Percentiles rank a stretch among this genome's conserved stretches.
phyloP scores from a whole-genome alignment of 2,888 invertebrate genomes.

The Sialis lutaria region DNA sequence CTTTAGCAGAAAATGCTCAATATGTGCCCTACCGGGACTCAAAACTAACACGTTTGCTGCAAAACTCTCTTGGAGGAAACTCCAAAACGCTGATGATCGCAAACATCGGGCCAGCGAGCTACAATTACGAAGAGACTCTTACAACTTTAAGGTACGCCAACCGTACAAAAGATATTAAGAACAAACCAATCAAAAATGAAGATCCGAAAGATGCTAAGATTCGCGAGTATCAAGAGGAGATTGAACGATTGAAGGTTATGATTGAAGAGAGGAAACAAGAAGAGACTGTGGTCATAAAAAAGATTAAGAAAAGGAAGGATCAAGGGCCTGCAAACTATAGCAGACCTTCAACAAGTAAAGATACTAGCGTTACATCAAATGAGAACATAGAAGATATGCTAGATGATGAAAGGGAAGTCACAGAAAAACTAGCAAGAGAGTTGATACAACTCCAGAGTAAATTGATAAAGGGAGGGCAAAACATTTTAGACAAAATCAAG shows the following conservation, averaged over 20 bases:
- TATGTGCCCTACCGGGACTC: slow-evolving; percentile 97
- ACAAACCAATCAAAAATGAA: slow-evolving; percentile 95
- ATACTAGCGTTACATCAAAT: slow-evolving; percentile 29
- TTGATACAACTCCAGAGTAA: slow-evolving; percentile 82
- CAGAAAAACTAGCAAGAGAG: slow-evolving; percentile 59
- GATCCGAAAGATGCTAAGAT: slow-evolving; percentile 94
- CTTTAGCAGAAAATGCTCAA: slow-evolving; percentile 83
- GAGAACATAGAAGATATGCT: slow-evolving; percentile 26
- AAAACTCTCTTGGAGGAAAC: slow-evolving; percentile 97
- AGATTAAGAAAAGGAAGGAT: slow-evolving; percentile 22
- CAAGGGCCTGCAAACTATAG: slow-evolving; percentile 26
- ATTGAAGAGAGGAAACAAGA: slow-evolving; percentile 12
- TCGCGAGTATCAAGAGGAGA: slow-evolving; percentile 90
- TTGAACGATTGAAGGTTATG: slow-evolving; percentile 40
- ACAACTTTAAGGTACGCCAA: slow-evolving; percentile 94
- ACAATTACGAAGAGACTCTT: slow-evolving; percentile 94
- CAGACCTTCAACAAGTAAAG: slow-evolving; percentile 11
- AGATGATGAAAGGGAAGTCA: slow-evolving; percentile 38
- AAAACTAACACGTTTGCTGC: slow-evolving; percentile 85
- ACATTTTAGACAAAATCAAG: slow-evolving; percentile 88
- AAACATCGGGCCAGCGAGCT: slow-evolving; percentile 93
- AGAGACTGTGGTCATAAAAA: slow-evolving; percentile 23
- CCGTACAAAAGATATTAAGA: slow-evolving; percentile 96
- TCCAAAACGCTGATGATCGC: slow-evolving; percentile 99
- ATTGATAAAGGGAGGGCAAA: slow-evolving; percentile 84